Base-by-base conservation (phyloP, 2,113 vertebrate species). In the Rhipidura dahli region DNA sequence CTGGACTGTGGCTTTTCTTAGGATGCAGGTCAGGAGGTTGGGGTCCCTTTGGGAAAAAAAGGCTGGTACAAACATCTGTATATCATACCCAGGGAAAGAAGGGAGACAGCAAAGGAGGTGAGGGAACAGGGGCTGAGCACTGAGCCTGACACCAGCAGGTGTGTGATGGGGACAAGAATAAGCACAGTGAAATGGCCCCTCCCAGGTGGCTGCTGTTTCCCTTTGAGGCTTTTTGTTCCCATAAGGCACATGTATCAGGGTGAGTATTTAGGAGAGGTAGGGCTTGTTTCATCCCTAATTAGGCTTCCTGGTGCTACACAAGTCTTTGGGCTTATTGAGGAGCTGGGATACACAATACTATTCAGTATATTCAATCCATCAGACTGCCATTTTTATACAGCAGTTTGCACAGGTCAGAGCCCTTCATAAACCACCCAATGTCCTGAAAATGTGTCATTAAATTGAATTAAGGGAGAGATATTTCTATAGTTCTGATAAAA, bases 401-500 rank as follows among this genome's bases (percentile, higher is more conserved):
- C 60, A 59, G 47, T 73, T 89, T 66, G 35, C 64, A 75, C 33
- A 87, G 57, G 69, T 71, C 69, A 66, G 56, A 91, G 66, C 87
- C 44, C 39, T 87, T 88, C 76, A 66, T 85, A 50, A 40, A 33
- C 61, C 54, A 78, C 30, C 23, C 28, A 59, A 7, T 61, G 45
- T 85, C 73, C 50, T 35, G n/a, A 82, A 92, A 93, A 89, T 24
- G 40, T 64, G 59, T 91, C 73, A 91, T 80, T 83, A 93, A 64
- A 85, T 22, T 91, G 75, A 96, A 92, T 81, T 92, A 93, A 91
- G 81, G 40, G 37, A 50, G n/a, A 82, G 40, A 8, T 84, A 27
- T 69, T 93, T 65, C 70, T 71, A 14, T 1, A 3, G 27, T 51
- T 92, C 76, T 73, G 76, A 89, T 50, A 84, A 91, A 91, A 61